Base-by-base conservation (phyloP, 2,888 invertebrate species). In the Drosophila mulleri region DNA sequence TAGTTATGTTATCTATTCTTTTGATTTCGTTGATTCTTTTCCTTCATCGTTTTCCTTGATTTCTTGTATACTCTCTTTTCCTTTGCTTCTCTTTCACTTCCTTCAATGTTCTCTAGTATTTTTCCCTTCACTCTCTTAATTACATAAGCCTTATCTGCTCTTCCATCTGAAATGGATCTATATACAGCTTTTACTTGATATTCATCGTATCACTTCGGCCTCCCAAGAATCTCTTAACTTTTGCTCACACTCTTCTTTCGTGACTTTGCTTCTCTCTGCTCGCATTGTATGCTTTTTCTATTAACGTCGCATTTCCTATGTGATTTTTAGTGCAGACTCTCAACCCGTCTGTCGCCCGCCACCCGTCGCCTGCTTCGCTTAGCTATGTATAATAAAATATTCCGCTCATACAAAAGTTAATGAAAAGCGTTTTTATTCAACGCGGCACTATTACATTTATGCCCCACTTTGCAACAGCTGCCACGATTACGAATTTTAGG, bases 381-480 rank as follows among this genome's bases (percentile, higher is more conserved):
- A 47, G 32, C 20, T 58, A 45, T n/a, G n/a, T n/a, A n/a, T 18
- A 14, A 59, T 59, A 39, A 47, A 39, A 47, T 59, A 59, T 59
- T 59, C 47, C 9, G 26, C 23, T 14, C 41, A 26, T 29, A n/a
- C 20, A 50, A 42, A 64, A 52, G n/a, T 23, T 20, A 37, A 66
- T 66, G 29, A 53, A 66, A 66, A 16, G 9, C 58, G 56, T 41
- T 26, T 14, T 52, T 44, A 52, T 68, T 45, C 23, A 11, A 52
- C 56, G 26, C 9, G 67, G 20, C 66, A 18, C 42, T 39, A 41
- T 26, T 45, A 5, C 41, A 54, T 29, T 54, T 58, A 56, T 75
- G 66, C 56, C 47, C 47, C 77, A 76, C 48, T 62, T 37, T 60
- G 72, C 60, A 67, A 57, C 78, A 78, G 66, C 52, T 47, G 57